Percentiles rank a stretch among this genome's conserved stretches.
These are phyloP conservation scores for Suillia variegata DNA, from an alignment of 2,888 invertebrate genomes.

Conservation along the genomic window DNA sequence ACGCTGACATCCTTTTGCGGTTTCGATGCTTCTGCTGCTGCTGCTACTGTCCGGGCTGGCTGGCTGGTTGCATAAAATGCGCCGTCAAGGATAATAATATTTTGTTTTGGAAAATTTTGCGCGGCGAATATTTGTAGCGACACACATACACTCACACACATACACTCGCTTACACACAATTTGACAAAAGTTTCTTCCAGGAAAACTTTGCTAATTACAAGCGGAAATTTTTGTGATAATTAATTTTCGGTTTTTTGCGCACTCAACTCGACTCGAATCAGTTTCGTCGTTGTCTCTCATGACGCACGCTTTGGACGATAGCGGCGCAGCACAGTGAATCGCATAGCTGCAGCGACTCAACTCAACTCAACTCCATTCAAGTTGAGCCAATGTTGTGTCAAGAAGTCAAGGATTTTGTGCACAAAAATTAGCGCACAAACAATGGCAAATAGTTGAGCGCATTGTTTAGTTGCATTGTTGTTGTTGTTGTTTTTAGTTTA, in stretches of 20 bases:
- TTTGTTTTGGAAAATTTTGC: background rate
- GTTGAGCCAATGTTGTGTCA: no score
- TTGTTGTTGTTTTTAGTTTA: no score
- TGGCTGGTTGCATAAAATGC: background rate
- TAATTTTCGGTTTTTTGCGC: conserved; percentile 23
- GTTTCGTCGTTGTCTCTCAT: no score
- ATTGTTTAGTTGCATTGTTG: background rate
- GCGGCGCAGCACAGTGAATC: no score
- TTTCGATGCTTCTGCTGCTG: background rate
- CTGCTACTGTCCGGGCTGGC: no score
- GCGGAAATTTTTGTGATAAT: conserved; percentile 27
- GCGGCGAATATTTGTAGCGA: background rate
- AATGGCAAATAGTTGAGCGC: background rate
- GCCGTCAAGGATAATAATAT: background rate
- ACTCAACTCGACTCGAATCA: background rate
- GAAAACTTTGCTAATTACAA: conserved; percentile 32
- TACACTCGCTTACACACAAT: no score
- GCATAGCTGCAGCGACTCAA: no score
- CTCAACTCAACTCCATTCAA: no score
- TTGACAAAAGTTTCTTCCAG: conserved; percentile 24
- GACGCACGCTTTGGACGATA: no score
- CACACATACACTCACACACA: background rate
- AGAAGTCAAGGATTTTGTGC: background rate
- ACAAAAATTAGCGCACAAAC: background rate
- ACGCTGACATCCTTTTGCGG: background rate